Conservation (phyloP, 2,888 invertebrate species). For the Drosophila nigricruria region DNA sequence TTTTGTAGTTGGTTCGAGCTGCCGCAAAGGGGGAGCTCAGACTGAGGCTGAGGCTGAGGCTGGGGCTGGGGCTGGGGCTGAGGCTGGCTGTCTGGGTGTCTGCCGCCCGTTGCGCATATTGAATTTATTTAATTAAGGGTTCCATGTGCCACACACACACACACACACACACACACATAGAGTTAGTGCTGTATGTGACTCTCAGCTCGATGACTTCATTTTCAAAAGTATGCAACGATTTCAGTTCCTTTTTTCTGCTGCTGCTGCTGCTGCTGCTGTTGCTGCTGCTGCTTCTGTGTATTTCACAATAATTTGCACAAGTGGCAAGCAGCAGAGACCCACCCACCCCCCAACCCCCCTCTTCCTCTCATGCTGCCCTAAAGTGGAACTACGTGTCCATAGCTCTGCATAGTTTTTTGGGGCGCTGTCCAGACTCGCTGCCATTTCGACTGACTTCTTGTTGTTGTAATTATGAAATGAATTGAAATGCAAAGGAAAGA, state of each 20-base stretch:
- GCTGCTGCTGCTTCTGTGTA: slow-evolving; percentile 34
- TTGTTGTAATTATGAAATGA: slow-evolving; percentile 54
- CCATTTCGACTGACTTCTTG: slow-evolving; percentile 37
- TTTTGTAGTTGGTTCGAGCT: slow-evolving; percentile 62
- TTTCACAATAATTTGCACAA: slow-evolving; percentile 80
- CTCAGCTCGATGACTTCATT: slow-evolving; percentile 82
- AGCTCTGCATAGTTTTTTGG: slow-evolving; percentile 64
- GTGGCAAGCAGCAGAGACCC: slow-evolving; percentile 43
- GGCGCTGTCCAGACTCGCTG: slow-evolving; percentile 12
- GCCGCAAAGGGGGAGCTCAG: neutral
- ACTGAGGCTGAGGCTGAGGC: neutral
- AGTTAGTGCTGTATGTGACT: slow-evolving; percentile 44
- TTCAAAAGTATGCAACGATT: slow-evolving; percentile 74
- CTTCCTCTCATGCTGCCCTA: neutral
- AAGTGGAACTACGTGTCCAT: slow-evolving; percentile 59
- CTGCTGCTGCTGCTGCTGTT: too few species aligned
- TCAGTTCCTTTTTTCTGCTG: slow-evolving; percentile 14
- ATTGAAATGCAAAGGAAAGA: slow-evolving; percentile 23
- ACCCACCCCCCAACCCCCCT: neutral
- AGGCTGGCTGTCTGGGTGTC: slow-evolving; percentile 4
- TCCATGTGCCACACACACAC: slow-evolving; percentile 64
- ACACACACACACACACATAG: too few species aligned
- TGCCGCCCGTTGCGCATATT: slow-evolving; percentile 82
- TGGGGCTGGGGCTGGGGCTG: too few species aligned
- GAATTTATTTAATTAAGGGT: slow-evolving; percentile 85